Conservation (phyloP, 2,113 vertebrate species). For the zebrafish (Danio rerio) region GRCz12tu NC_133176.1:2923001-2923500, state of each 20-base stretch:
- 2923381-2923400: background rate
- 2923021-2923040: background rate
- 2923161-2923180: background rate
- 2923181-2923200: background rate
- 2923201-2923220: conserved; percentile 8
- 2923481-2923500: too few species aligned
- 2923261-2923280: conserved; percentile 2
- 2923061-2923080: too few species aligned
- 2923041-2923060: too few species aligned
- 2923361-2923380: conserved; percentile 30
- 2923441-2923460: background rate
- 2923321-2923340: conserved; percentile 49
- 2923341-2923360: conserved; percentile 18
- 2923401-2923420: conserved; percentile 7
- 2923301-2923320: conserved; percentile 61
- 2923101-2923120: background rate
- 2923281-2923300: conserved; percentile 15
- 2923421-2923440: background rate
- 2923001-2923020: background rate
- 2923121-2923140: background rate
- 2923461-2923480: background rate
- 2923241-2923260: conserved; percentile 20
- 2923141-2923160: conserved; percentile 2
- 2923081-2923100: background rate
- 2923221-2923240: conserved; percentile 3